These are phyloP conservation scores for Oreochromis mossambicus DNA, from an alignment of 2,797 vertebrate genomes.

Conservation along the genomic window DNA sequence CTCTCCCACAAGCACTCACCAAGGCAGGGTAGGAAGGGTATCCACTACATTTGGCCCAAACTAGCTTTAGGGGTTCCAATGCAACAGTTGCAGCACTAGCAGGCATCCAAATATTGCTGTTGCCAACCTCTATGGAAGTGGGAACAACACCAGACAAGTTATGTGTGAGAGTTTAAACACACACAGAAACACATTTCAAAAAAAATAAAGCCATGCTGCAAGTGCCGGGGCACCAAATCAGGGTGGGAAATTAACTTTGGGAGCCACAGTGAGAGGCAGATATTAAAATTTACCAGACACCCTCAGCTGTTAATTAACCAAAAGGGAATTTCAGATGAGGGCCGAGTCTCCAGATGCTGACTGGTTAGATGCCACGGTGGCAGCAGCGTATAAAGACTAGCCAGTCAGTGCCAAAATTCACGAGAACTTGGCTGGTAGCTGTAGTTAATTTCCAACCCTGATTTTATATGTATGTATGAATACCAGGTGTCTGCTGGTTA, in stretches of 20 bases:
- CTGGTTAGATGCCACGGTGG: conserved; percentile 30
- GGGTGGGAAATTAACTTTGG: conserved; percentile 19
- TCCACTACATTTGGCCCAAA: conserved; percentile 99
- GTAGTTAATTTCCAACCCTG: conserved; percentile 19
- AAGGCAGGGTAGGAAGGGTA: conserved; percentile 98
- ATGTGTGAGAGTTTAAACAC: conserved; percentile 45
- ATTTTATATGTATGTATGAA: background rate
- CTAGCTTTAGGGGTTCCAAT: conserved; percentile 96
- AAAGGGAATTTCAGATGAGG: conserved; percentile 20
- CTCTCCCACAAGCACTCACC: conserved; percentile 83
- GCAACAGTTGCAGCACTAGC: conserved; percentile 87
- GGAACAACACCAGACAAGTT: conserved; percentile 71
- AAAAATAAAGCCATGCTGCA: conserved; percentile 38
- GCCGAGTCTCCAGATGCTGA: conserved; percentile 24
- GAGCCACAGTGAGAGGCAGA: background rate
- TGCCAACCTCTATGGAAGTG: conserved; percentile 89
- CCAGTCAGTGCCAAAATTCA: conserved; percentile 23
- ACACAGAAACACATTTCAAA: conserved; percentile 3
- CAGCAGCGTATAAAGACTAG: background rate
- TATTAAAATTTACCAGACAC: conserved; percentile 16
- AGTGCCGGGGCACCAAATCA: conserved; percentile 4
- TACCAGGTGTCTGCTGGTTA: conserved; percentile 21
- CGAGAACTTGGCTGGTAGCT: conserved; percentile 12
- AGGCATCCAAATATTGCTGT: conserved; percentile 96
- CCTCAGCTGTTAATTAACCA: conserved; percentile 24